Base-by-base conservation (phyloP, 2,888 invertebrate genomes). In the Trisateles emortualis region DNA sequence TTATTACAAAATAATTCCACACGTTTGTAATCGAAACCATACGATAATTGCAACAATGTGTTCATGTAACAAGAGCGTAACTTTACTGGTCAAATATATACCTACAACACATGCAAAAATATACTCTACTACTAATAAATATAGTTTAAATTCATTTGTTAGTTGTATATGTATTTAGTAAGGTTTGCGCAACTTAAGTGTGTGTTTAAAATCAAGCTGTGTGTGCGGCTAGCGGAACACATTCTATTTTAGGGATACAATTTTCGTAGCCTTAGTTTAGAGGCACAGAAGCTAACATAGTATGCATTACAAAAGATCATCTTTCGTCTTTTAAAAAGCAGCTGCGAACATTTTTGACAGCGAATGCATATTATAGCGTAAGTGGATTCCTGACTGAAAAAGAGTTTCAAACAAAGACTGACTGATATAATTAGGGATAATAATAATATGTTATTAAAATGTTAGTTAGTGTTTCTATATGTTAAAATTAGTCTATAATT, bases 1-100 rank as follows among this genome's bases (percentile, higher is more conserved):
- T 84, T 82, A 76, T 86, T 86, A 82, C 84, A 70, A 81, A 80
- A 83, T 68, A 68, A 70, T 68, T 74, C 72, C 73, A 68, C 68
- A 60, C 59, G 64, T 72, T 72, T 81, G 84, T 81, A 83, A 85
- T 79, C 64, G 82, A 84, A 82, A 84, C 81, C 76, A 57, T 56
- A 59, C 69, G 64, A 72, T 82, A 80, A 80, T 80, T 81, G 74
- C 75, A 58, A 64, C 67, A 69, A 70, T 52, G 52, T 56, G 72
- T 62, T 72, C 76, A 78, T 76, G 74, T 77, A 79, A 78, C 68
- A 56, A 48, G 61, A 56, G 59, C 68, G 68, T 71, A 71, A 71
- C 70, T 70, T 68, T 52, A 58, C 52, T 54, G 57, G 52, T 26
- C 48, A 56, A 60, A 60, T 65, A 58, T 59, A 46, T 38, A 17